A percentile compares a stretch with the other conserved stretches of the same genome.
Conservation (phyloP, 1,140 invertebrate species). For the Arion vulgaris region DNA sequence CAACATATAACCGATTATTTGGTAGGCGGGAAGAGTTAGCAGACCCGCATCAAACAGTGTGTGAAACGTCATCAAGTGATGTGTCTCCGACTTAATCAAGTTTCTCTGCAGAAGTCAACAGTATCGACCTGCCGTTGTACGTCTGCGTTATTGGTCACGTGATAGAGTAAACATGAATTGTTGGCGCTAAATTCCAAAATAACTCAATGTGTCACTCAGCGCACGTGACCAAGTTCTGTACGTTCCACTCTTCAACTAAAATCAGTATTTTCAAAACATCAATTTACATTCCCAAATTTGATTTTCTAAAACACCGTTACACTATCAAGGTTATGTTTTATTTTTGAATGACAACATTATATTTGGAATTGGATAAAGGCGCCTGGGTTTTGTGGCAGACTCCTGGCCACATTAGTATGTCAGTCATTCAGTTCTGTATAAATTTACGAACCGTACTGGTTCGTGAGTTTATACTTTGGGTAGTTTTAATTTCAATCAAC, state of each 20-base stretch:
- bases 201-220: background rate
- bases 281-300: too few relatives aligned
- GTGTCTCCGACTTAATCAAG: background rate
- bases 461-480: background rate
- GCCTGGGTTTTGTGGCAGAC: too few relatives aligned
- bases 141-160: background rate
- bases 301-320: too few relatives aligned
- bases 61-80: background rate
- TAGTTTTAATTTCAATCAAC: background rate
- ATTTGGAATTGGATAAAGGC: too few relatives aligned
- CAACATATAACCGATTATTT: background rate
- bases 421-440: too few relatives aligned
- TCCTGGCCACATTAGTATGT: too few relatives aligned
- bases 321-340: background rate
- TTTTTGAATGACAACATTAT: background rate
- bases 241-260: too few relatives aligned
- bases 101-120: constrained; percentile 1
- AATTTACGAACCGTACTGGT: background rate
- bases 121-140: background rate
- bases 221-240: too few relatives aligned
- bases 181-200: background rate
- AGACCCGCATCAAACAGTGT: background rate
- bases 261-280: too few relatives aligned
- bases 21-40: background rate
- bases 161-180: background rate